Base-by-base conservation (phyloP, 2,797 vertebrate genomes). In the Sebastolobus alascanus region DNA sequence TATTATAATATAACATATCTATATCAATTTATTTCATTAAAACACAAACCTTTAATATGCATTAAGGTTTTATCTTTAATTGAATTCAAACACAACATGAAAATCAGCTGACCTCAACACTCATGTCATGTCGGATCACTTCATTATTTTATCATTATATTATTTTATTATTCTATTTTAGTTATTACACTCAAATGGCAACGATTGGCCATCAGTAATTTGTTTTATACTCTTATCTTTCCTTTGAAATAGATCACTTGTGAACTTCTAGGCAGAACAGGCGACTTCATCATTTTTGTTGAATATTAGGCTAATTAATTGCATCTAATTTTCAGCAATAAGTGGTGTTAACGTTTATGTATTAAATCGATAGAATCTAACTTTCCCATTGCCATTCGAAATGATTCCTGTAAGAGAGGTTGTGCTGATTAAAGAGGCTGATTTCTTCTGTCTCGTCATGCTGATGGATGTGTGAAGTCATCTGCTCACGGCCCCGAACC, bases 401-500 rank as follows among this genome's bases (percentile, higher is more conserved):
- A 65, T 0, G 5, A 40, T 22, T 37, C 58, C 14, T 56, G 43
- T 68, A 20, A 59, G 55, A 60, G 56, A 55, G 10, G 4, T 33
- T 9, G 7, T n/a, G 11, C 9, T 52, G 6, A 56, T 61, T 64
- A 25, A 64, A 74, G 14, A 68, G n/a, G 18, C 11, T 60, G 25
- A 20, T 73, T 70, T 65, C 10, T 38, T 20, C 13, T 2, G 5
- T 63, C 55, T n/a, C 1, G 5, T 68, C 77, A 12, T 8, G 54
- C 80, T 70, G 59, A 67, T 72, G 80, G 82, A 83, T 22, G 60
- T 66, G 4, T 35, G 94, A 95, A 92, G 67, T 87, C 83, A 55
- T 79, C 73, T 94, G 97, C 97, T 96, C 91, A 91, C 93, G 93
- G 97, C 94, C 96, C 91, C 96, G 91, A 98, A 98, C 97, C 97